Percentiles rank a stretch among this genome's conserved stretches.
Evolutionary conservation across 2,888 invertebrate genomes (phyloP).

Genomic region (Tanypteryx hageni): DNA sequence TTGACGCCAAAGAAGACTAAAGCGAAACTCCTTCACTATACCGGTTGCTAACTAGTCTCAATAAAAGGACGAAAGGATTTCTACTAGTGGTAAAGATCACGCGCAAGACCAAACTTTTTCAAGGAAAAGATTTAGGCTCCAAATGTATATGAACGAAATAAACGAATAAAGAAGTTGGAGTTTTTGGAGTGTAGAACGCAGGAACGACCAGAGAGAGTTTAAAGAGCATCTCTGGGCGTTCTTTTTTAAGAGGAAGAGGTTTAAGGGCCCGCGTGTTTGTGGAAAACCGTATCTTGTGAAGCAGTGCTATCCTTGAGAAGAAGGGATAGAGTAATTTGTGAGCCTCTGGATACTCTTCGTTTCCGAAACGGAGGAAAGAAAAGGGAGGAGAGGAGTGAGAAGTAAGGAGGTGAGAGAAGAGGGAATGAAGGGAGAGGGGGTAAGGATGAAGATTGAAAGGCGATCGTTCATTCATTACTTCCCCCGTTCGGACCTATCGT

Average conservation of each 20-base stretch:
- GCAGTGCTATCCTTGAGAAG: not conserved
- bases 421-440: not conserved
- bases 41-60: no score
- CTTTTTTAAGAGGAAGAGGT: not conserved
- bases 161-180: no score
- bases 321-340: not conserved
- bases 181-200: no score
- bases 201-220: not conserved
- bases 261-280: not conserved
- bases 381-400: not conserved
- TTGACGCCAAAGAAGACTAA: no score
- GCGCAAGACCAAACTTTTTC: no score
- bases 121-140: no score
- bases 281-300: not conserved
- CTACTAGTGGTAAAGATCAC: no score
- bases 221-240: not conserved
- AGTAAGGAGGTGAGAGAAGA: not conserved
- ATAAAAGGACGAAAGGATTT: no score
- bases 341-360: not conserved
- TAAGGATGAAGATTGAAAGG: not conserved
- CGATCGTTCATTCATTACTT: not conserved
- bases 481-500: not conserved
- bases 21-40: no score
- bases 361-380: not conserved
- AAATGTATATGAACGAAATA: no score